These are phyloP conservation scores for Neotragus moschatus DNA, from an alignment of 2,113 vertebrate genomes.

Conservation along the genomic window DNA sequence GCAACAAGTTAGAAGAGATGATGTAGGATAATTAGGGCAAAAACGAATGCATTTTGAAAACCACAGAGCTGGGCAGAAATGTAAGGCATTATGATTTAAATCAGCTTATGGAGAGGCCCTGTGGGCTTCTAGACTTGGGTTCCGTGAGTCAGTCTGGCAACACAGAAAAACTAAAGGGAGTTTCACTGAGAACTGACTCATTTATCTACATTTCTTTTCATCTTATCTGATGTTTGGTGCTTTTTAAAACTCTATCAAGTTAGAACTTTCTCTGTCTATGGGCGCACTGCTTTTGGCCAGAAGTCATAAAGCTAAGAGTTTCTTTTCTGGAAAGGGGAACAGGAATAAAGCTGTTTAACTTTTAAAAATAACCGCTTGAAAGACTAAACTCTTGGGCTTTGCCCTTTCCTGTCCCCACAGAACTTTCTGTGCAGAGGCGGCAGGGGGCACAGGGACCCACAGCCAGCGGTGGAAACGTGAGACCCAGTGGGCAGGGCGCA, in stretches of 20 bases:
- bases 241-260: not conserved
- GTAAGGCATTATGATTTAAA: not conserved
- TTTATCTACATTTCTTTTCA: not conserved
- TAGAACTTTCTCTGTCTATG: not conserved
- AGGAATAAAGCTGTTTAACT: not conserved
- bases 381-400: not conserved
- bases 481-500: fast-evolving
- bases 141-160: not conserved
- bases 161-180: not conserved
- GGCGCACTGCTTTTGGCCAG: not conserved
- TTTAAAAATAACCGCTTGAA: not conserved
- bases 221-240: conserved; percentile 41
- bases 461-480: not conserved
- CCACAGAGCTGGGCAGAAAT: not conserved
- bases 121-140: not conserved
- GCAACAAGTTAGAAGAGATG: not conserved
- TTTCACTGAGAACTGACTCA: not conserved
- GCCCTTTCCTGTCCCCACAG: not conserved
- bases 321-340: not conserved
- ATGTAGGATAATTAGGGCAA: not conserved
- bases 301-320: not conserved
- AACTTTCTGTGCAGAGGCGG: not conserved
- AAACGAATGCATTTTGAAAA: not conserved
- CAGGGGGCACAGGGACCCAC: not conserved
- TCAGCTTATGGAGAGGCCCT: conserved; percentile 4